phyloP scores from a whole-genome alignment of 2,797 vertebrate species.

The Chiloscyllium punctatum region DNA sequence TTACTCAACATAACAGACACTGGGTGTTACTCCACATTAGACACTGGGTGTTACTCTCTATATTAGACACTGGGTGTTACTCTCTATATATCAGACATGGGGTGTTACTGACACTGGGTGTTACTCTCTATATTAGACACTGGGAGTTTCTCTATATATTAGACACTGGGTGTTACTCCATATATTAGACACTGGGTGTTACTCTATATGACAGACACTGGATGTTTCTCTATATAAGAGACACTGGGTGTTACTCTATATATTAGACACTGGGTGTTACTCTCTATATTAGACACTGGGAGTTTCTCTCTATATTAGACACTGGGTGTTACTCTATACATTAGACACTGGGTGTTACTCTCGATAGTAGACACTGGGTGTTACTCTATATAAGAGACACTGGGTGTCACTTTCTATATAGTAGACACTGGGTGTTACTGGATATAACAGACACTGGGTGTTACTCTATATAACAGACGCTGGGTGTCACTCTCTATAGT shows the following conservation, averaged over 20 bases:
- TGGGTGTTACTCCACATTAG: neutral
- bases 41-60: neutral
- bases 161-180: neutral
- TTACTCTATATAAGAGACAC: no score
- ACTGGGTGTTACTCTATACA: neutral
- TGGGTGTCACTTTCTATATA: no score
- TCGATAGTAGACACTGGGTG: neutral
- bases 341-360: neutral
- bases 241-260: neutral
- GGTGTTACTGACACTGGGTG: no score
- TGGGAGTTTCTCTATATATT: no score
- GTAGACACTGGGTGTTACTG: no score
- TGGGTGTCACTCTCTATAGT: neutral
- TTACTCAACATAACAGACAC: neutral
- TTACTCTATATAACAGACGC: neutral
- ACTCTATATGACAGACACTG: neutral
- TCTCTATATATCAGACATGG: neutral
- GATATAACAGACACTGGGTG: no score
- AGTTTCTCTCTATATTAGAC: neutral
- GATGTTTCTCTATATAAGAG: neutral
- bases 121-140: no score
- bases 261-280: neutral
- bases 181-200: neutral
- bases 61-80: neutral
- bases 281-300: neutral